A percentile compares a stretch with the other conserved stretches of the same genome.
Evolutionary conservation across 1,140 invertebrate genomes (phyloP).

Genomic region (Samia ricini): DNA sequence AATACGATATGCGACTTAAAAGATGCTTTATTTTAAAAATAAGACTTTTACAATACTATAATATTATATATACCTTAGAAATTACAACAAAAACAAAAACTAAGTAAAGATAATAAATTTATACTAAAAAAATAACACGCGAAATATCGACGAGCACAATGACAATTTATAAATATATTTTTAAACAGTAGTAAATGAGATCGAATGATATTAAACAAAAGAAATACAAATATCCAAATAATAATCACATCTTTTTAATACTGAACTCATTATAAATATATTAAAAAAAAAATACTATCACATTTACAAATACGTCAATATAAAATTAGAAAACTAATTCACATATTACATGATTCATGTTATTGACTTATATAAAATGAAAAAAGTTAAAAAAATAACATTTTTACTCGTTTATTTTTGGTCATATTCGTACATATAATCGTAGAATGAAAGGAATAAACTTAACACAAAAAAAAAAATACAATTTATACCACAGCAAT

Average conservation of each 20-base stretch:
- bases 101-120: constrained; percentile 40
- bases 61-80: too few species aligned
- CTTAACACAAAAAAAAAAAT: not conserved
- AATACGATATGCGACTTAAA: constrained; percentile 65
- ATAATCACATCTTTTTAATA: constrained; percentile 1
- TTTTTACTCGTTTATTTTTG: not conserved
- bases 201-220: not conserved
- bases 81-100: constrained; percentile 72
- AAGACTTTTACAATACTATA: constrained; percentile 52
- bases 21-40: constrained; percentile 69
- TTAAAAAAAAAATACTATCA: not conserved
- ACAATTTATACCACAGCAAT: constrained; percentile 46
- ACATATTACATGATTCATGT: not conserved
- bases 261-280: not conserved
- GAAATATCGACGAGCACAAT: constrained; percentile 37
- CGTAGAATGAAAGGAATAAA: not conserved
- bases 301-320: not conserved
- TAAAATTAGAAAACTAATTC: constrained; percentile 2
- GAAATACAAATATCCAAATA: not conserved
- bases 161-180: not conserved
- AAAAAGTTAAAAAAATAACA: not conserved
- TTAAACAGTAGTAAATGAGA: constrained; percentile 4
- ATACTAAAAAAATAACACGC: constrained; percentile 22
- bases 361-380: not conserved
- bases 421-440: not conserved